Base-by-base conservation (phyloP, 2,888 invertebrate genomes). In the Pteria penguin region DNA sequence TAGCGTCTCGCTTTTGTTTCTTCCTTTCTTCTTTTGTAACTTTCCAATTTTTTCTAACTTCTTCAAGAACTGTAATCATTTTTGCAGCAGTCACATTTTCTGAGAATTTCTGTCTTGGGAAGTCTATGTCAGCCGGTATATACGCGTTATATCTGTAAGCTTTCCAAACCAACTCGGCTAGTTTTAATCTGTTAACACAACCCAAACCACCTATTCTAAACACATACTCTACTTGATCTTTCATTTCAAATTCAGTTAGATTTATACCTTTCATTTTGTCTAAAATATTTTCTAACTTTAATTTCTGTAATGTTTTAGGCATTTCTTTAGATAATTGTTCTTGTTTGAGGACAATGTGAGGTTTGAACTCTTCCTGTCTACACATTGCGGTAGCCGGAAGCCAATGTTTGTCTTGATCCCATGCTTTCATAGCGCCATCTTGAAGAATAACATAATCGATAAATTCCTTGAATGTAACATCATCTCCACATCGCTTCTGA, bases 391-490 rank as follows among this genome's bases (percentile, higher is more conserved):
- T 63, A 5, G 81, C 81, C 2, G 87, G 85, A n/a, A 78, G 65
- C 83, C 84, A 87, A 72, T 87, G 87, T 33, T 84, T 85, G 32
- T 82, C 74, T 22, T 79, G 76, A n/a, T 66, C 36, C 36, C 24
- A 27, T 11, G 65, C 62, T 3, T 31, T 31, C 2, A 73, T 22
- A 14, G 52, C 27, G 33, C 76, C 79, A 2, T 75, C 78, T 18
- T 8, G 36, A 0, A 57, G 32, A 32, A 83, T 45, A 2, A 84
- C 80, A 45, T 74, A 80, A 14, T 76, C 32, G 22, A 85, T 63
- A 67, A 86, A 87, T 66, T 87, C 85, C 24, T 72, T 54, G 63
- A 87, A 87, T 18, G 83, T 85, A 5, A 87, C 78, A 67, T 87
- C 85, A 70, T 78, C 60, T 24, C 84, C 85, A 70, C 87, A 87